Base-by-base conservation (phyloP, 1,140 invertebrate genomes). In the Lerema accius region DNA sequence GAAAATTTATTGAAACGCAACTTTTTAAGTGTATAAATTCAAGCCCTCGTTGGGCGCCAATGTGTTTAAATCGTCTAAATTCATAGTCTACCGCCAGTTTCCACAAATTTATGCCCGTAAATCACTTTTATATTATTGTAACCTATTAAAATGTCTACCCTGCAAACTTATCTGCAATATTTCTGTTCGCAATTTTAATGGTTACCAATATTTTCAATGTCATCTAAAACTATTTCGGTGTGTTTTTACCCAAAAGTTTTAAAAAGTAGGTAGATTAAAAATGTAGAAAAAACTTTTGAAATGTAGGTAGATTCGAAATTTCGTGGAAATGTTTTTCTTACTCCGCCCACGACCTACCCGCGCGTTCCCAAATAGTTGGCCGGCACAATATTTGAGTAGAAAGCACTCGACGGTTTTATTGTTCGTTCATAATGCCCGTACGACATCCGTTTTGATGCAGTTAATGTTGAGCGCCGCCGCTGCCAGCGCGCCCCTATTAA, bases 371-470 rank as follows among this genome's bases (percentile, higher is more conserved):
- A 55, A 55, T 56, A 28, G 53, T 56, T 58, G 26, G 68, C 62
- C 62, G 35, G 35, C 67, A 65, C 67, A 69, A 81, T 75, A 78
- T 80, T 80, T 53, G 72, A 78, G 68, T 75, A 80, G 68, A 82
- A 79, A 70, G 74, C 78, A 69, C 73, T 78, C 65, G 67, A 75
- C 74, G 69, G 75, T 80, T 87, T 84, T 84, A 85, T 88, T 84
- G 78, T 85, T 70, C 71, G 71, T 86, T 83, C 76, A 84, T 86
- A 84, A 84, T 78, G 78, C 75, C 70, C 76, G 70, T 83, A 81
- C 75, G 83, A 86, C 82, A 82, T 89, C 83, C 80, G 81, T 79
- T 86, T 78, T 78, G 79, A 83, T 81, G 81, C 77, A 76, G 78
- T 80, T 82, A 85, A 84, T 84, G 80, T 83, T 71, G 58, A 69